Percentiles rank a stretch among this genome's conserved stretches.
These are phyloP conservation scores for Babylonia areolata DNA, from an alignment of 1,140 invertebrate genomes.

Conservation along the genomic window DNA sequence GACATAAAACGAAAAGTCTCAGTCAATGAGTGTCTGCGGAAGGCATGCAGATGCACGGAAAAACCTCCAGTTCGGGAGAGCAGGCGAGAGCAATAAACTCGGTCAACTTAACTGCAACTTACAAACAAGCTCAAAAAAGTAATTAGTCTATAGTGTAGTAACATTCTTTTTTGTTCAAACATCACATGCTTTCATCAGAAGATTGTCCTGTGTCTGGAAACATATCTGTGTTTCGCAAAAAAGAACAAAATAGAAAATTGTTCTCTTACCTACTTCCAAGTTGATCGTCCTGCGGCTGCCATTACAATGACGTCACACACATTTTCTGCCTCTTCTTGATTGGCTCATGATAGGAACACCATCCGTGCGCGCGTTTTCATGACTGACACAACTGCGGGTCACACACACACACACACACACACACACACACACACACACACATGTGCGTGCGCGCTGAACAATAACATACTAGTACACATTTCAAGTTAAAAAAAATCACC, in stretches of 20 bases:
- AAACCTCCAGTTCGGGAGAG: constrained; percentile 15
- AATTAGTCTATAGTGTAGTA: background rate
- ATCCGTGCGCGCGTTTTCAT: constrained; percentile 36
- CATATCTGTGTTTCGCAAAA: background rate
- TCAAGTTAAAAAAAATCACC: no score
- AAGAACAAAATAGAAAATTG: background rate
- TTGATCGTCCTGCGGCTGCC: constrained; percentile 33
- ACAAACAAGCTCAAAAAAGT: constrained; percentile 26
- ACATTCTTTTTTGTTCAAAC: background rate
- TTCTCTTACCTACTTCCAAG: constrained; percentile 15
- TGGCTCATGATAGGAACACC: constrained; percentile 30
- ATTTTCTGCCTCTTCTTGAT: constrained; percentile 10
- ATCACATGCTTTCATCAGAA: background rate
- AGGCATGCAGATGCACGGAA: constrained; percentile 25
- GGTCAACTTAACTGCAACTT: constrained; percentile 32
- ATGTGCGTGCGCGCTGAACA: no score
- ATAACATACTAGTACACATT: no score
- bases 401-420: constrained; percentile 10
- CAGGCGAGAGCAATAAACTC: constrained; percentile 4
- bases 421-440: background rate
- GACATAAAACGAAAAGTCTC: background rate
- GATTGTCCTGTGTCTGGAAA: background rate
- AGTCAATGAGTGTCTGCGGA: background rate
- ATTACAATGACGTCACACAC: constrained; percentile 35
- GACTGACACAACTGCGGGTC: background rate